Evolutionary conservation across 2,113 vertebrate genomes (phyloP).

Genomic region (Microcebus tavaratra): DNA sequence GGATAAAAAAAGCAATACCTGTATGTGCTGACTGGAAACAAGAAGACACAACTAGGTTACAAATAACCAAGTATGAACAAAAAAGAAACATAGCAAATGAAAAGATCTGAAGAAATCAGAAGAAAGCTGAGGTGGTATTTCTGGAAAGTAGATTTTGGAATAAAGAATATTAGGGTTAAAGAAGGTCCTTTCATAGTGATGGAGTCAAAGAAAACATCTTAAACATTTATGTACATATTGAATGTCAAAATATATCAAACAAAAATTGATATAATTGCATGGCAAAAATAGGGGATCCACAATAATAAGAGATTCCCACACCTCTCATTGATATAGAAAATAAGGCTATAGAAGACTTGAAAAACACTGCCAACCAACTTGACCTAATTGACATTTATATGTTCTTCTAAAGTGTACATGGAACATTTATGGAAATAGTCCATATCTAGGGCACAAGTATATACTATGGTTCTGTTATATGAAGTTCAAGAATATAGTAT

Average conservation of each 20-base stretch:
- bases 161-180: not conserved
- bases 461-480: not conserved
- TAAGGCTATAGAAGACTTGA: not conserved
- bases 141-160: not conserved
- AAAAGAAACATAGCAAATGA: not conserved
- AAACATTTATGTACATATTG: not conserved
- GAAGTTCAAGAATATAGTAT: not conserved
- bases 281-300: not conserved
- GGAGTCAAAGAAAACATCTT: not conserved
- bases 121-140: not conserved
- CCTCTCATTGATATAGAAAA: not conserved
- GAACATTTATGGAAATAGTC: not conserved
- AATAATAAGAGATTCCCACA: not conserved
- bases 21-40: not conserved
- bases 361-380: not conserved
- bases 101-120: not conserved
- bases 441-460: not conserved
- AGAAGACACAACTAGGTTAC: not conserved
- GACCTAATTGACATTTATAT: not conserved
- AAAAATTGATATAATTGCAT: not conserved
- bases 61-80: not conserved
- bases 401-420: not conserved
- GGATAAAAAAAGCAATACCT: not conserved
- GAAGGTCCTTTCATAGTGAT: not conserved
- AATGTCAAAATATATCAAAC: not conserved